Conservation (phyloP, 2,113 vertebrate genomes). For the Cygnus atratus region DNA sequence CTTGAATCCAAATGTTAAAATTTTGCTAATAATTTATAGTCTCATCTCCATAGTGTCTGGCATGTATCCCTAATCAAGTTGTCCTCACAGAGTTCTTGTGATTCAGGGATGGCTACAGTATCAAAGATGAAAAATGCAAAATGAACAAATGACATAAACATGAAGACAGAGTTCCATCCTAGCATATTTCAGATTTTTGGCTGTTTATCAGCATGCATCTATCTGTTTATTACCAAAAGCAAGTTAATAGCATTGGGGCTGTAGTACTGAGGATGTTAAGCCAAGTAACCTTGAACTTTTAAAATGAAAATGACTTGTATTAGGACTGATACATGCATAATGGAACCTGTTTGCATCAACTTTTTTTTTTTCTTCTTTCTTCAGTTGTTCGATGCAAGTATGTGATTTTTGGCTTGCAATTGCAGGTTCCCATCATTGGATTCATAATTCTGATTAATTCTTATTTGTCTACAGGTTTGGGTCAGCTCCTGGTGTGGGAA, state of each 20-base stretch:
- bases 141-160: neutral
- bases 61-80: neutral
- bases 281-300: neutral
- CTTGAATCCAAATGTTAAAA: neutral
- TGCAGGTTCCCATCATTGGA: neutral
- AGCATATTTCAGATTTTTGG: neutral
- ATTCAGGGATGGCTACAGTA: neutral
- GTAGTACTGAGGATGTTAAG: neutral
- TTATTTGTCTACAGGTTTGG: slow-evolving; percentile 79
- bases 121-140: neutral
- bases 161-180: neutral
- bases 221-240: neutral
- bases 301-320: neutral
- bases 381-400: neutral
- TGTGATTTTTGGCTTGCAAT: neutral
- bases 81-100: neutral
- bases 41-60: neutral
- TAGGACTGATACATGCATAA: neutral
- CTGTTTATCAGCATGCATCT: neutral
- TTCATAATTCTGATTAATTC: neutral
- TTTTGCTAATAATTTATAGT: neutral
- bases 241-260: neutral
- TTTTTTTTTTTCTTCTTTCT: neutral
- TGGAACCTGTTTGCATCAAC: neutral
- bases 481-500: slow-evolving; percentile 97